phyloP scores from a whole-genome alignment of 2,113 vertebrate genomes.

The Tragelaphus buxtoni region DNA sequence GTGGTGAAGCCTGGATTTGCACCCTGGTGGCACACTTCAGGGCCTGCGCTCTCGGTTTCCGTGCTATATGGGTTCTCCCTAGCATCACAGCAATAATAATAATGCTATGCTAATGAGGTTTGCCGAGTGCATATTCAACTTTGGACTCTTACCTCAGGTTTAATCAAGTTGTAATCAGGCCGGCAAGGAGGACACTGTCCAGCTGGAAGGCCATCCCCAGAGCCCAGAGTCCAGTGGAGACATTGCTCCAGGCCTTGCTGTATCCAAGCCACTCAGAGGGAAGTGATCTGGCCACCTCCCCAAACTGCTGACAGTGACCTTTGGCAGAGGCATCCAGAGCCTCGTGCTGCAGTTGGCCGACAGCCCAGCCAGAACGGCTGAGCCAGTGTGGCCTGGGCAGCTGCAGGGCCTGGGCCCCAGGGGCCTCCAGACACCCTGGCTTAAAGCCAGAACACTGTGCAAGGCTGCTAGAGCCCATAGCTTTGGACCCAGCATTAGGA shows the following conservation, averaged over 20 bases:
- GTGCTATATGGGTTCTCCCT: not conserved
- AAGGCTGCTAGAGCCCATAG: not conserved
- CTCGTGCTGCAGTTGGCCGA: constrained; percentile 54
- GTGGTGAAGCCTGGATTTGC: not conserved
- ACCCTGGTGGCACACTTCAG: not conserved
- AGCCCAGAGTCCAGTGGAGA: not conserved
- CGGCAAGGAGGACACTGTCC: not conserved
- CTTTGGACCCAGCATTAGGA: not conserved
- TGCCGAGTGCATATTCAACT: not conserved
- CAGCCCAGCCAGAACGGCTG: constrained; percentile 22
- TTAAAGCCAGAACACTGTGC: not conserved
- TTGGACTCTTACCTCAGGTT: not conserved
- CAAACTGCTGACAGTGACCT: constrained; percentile 53
- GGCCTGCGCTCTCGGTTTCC: not conserved
- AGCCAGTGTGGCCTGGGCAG: constrained; percentile 21
- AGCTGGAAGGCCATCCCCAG: not conserved
- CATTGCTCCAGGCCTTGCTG: not conserved
- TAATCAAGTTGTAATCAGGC: not conserved
- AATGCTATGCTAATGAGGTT: not conserved
- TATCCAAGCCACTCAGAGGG: not conserved
- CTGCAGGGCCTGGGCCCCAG: constrained; percentile 6
- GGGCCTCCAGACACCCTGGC: constrained; percentile 8
- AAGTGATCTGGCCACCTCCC: constrained; percentile 55
- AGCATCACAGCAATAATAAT: not conserved
- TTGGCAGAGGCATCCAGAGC: constrained; percentile 19